These are phyloP conservation scores for Calyptomena viridis DNA, from an alignment of 2,113 vertebrate species.

Conservation along the genomic window DNA sequence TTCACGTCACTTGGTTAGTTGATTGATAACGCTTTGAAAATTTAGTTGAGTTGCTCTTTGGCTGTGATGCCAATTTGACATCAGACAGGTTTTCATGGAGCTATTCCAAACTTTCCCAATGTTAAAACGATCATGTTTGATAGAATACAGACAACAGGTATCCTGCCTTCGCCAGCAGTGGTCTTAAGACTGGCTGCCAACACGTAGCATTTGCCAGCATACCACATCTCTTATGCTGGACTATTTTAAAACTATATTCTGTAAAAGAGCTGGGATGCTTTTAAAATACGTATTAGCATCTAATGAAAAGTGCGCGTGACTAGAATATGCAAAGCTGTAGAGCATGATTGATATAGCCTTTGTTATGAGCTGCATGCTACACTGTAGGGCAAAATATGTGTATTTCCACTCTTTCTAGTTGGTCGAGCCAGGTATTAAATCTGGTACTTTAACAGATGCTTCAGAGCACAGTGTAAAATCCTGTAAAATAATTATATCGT, in stretches of 20 bases:
- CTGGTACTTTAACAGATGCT: neutral
- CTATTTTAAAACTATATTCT: slow-evolving; percentile 52
- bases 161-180: slow-evolving; percentile 22
- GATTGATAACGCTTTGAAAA: neutral
- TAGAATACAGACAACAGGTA: slow-evolving; percentile 45
- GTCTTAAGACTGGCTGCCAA: slow-evolving; percentile 28
- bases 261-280: neutral
- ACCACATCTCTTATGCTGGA: neutral
- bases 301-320: neutral
- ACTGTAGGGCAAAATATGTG: neutral
- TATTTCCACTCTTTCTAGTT: neutral
- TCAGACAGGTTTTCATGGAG: neutral
- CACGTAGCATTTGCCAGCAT: neutral
- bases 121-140: neutral
- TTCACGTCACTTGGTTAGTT: neutral
- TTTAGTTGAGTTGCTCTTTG: neutral
- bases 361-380: neutral
- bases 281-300: neutral
- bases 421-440: neutral
- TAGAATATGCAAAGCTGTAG: neutral
- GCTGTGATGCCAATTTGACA: neutral
- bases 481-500: neutral
- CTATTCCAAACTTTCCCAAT: neutral
- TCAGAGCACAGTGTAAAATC: neutral
- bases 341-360: neutral